Evolutionary conservation across 2,113 vertebrate genomes (phyloP).

Genomic region (Hoplias malabaricus): DNA sequence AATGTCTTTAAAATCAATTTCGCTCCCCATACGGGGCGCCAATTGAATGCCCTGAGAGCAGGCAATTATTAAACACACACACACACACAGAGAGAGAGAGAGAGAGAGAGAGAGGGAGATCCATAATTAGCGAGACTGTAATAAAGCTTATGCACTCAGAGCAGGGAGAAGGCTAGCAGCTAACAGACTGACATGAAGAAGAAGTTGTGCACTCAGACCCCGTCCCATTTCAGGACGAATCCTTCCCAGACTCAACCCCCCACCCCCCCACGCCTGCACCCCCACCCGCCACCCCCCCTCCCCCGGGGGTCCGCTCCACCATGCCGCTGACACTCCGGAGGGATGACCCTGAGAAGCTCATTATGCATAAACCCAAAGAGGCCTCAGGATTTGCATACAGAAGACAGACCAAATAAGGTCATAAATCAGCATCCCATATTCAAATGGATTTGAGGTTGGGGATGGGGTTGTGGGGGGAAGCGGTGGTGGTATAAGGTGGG

Average conservation of each 20-base stretch:
- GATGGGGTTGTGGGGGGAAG: slow-evolving; percentile 31
- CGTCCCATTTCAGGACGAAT: slow-evolving; percentile 38
- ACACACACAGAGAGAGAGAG: too few relatives aligned
- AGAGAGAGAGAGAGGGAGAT: too few relatives aligned
- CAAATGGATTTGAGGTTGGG: slow-evolving; percentile 75
- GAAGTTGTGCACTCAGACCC: slow-evolving; percentile 1
- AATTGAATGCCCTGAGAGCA: slow-evolving; percentile 79
- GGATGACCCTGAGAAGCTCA: slow-evolving; percentile 81
- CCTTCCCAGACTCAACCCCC: not conserved
- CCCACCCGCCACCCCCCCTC: slow-evolving; percentile 50
- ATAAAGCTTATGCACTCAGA: slow-evolving; percentile 72
- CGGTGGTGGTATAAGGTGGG: too few relatives aligned
- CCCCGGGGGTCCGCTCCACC: slow-evolving; percentile 50
- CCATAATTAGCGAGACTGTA: slow-evolving; percentile 76
- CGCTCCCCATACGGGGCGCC: slow-evolving; percentile 74
- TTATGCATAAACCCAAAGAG: slow-evolving; percentile 78
- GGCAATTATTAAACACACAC: slow-evolving; percentile 79
- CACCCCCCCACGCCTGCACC: slow-evolving; percentile 10
- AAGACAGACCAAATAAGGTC: slow-evolving; percentile 82
- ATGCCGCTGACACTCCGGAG: slow-evolving; percentile 70
- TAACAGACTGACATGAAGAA: slow-evolving; percentile 21
- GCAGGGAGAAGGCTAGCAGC: slow-evolving; percentile 31
- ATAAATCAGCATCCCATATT: slow-evolving; percentile 81
- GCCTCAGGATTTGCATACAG: slow-evolving; percentile 78
- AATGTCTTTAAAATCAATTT: slow-evolving; percentile 81